Base-by-base conservation (phyloP, 2,888 invertebrate species). In the Yponomeuta cagnagella region DNA sequence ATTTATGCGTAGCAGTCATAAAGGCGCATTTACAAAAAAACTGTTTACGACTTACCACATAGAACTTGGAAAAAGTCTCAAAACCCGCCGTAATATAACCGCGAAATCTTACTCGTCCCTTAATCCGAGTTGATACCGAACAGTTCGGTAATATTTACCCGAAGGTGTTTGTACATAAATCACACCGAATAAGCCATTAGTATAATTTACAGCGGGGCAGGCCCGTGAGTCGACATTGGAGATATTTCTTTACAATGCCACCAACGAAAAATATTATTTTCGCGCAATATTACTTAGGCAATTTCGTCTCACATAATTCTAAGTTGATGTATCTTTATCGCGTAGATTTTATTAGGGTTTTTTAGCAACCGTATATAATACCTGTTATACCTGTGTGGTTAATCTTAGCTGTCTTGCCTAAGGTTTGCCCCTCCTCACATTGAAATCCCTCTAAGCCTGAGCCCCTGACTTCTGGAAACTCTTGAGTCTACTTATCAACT, bases 141-240 rank as follows among this genome's bases (percentile, higher is more conserved):
- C 68, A 63, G 67, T 68, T 37, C 68, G 33, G 43, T 33, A 69
- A 71, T 69, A 71, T 71, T 71, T 71, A 72, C 70, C 63, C 75
- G 76, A 76, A 75, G 78, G 77, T 80, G 78, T 80, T 79, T 74
- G 73, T 75, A 73, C 9, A 71, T 76, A 83, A 84, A 83, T 84
- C 82, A 82, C 77, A 79, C 79, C 78, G 78, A 81, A 83, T 82
- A 82, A 79, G 77, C 83, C 80, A 82, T 83, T 82, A 82, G 78
- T 73, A 78, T 83, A 82, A 84, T 84, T 82, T 82, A 82, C 80
- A 80, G 72, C 74, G 74, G 74, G 75, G 74, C 52, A 75, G 72
- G 72, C 77, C 75, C 78, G 78, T 78, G 80, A 78, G 77, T 78
- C 78, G 77, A 78, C 80, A 82, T 79, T 77, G 77, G 71, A 43